A percentile compares a stretch with the other conserved stretches of the same genome.
phyloP scores from a whole-genome alignment of 2,113 vertebrate species.

The Gadus macrocephalus region DNA sequence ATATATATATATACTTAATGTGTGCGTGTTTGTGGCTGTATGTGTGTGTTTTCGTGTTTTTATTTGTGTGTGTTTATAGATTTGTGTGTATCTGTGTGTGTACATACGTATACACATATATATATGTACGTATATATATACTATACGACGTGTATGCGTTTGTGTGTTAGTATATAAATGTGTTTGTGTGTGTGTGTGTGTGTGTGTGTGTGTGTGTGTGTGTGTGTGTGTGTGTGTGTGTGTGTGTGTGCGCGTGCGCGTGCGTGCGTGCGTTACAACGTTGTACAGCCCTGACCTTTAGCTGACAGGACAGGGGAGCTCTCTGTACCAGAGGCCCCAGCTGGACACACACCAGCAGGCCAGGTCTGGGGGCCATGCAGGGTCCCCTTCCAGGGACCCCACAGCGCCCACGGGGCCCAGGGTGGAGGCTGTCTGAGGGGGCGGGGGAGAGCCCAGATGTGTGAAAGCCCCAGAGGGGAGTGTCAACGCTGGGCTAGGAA shows the following conservation, averaged over 20 bases:
- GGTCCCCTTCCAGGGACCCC: constrained; percentile 23
- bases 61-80: not conserved
- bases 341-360: constrained; percentile 46
- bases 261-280: not conserved
- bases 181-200: not conserved
- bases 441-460: constrained; percentile 61
- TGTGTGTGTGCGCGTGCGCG: not conserved
- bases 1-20: not conserved
- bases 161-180: not conserved
- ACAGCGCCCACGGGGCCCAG: constrained; percentile 53
- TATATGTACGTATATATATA: too few species aligned
- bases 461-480: constrained; percentile 60
- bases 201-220: not conserved
- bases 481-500: constrained; percentile 50
- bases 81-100: not conserved
- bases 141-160: too few species aligned
- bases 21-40: too few species aligned
- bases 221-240: not conserved
- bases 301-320: constrained; percentile 53
- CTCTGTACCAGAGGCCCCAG: constrained; percentile 56
- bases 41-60: not conserved
- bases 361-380: constrained; percentile 48
- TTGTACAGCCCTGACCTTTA: constrained; percentile 56
- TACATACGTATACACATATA: too few species aligned
- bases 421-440: constrained; percentile 53